A percentile compares a stretch with the other conserved stretches of the same genome.
Conservation (phyloP, 2,888 invertebrate species). For the Stenchaetothrips biformis region DNA sequence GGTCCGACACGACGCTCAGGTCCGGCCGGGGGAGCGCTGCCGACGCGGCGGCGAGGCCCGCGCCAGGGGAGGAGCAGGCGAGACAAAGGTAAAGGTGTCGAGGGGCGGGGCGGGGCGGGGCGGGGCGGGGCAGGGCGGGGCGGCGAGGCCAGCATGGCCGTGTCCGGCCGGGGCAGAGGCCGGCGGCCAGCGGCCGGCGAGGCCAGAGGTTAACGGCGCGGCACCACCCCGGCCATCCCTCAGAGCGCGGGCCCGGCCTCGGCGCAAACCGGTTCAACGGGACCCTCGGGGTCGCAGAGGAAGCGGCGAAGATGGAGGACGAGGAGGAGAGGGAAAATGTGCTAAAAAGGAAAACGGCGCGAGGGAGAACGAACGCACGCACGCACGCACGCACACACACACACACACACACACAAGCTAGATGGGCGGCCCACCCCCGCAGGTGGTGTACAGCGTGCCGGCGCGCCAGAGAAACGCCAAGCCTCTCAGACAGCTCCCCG, state of each 20-base stretch:
- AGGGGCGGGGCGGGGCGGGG: background rate
- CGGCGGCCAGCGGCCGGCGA: conserved; percentile 23
- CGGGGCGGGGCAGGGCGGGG: background rate
- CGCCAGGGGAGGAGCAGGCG: background rate
- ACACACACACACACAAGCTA: background rate
- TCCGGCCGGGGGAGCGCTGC: no score
- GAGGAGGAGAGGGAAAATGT: background rate
- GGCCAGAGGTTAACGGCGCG: conserved; percentile 29
- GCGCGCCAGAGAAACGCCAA: background rate
- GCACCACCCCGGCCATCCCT: conserved; percentile 42
- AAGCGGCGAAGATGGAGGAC: background rate
- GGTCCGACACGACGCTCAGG: no score
- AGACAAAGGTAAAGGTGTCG: background rate
- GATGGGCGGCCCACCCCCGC: no score
- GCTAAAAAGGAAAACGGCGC: background rate
- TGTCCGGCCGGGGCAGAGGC: background rate
- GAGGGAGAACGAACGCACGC: background rate
- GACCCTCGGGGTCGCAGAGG: conserved; percentile 18
- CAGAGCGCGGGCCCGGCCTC: conserved; percentile 48
- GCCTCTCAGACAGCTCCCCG: no score
- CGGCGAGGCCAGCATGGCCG: no score
- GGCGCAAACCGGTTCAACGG: conserved; percentile 35
- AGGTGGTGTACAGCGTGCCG: background rate
- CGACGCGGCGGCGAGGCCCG: conserved; percentile 30
- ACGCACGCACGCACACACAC: background rate